phyloP scores from a whole-genome alignment of 2,888 invertebrate species.

The Saturnia pavonia region DNA sequence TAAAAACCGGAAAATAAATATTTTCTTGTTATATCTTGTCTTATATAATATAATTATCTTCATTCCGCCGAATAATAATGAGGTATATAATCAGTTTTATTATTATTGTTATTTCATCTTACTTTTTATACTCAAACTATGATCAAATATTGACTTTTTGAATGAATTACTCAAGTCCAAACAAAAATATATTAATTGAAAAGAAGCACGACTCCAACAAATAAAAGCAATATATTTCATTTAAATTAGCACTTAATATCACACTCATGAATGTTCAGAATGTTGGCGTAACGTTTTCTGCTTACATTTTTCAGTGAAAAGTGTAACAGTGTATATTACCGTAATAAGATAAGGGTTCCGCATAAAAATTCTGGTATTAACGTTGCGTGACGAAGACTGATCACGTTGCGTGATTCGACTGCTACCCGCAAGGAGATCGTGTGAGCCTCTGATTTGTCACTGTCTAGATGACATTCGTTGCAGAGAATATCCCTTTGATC shows the following conservation, averaged over 20 bases:
- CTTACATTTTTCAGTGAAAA: not conserved
- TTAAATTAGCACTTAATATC: not conserved
- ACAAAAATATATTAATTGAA: not conserved
- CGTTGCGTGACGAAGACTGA: constrained; percentile 37
- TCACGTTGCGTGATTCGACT: constrained; percentile 33
- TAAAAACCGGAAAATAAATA: too few species aligned
- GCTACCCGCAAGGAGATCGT: not conserved
- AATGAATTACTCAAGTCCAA: not conserved
- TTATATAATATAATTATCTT: too few species aligned
- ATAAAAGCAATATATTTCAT: not conserved
- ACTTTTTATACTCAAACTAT: not conserved
- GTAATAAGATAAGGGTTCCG: constrained; percentile 3
- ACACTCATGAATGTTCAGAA: not conserved
- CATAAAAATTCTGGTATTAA: constrained; percentile 10
- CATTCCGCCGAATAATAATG: too few species aligned
- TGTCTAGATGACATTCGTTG: constrained; percentile 19
- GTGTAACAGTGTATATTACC: not conserved
- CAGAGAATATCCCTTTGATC: not conserved
- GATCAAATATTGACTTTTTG: not conserved
- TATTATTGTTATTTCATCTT: not conserved
- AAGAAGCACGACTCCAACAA: not conserved
- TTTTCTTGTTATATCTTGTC: too few species aligned
- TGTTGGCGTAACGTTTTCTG: not conserved
- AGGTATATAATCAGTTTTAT: not conserved
- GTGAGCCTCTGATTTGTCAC: constrained; percentile 23